phyloP scores from a whole-genome alignment of 92 coral and sea anemone species.

The Zoanthus gigantus region DNA sequence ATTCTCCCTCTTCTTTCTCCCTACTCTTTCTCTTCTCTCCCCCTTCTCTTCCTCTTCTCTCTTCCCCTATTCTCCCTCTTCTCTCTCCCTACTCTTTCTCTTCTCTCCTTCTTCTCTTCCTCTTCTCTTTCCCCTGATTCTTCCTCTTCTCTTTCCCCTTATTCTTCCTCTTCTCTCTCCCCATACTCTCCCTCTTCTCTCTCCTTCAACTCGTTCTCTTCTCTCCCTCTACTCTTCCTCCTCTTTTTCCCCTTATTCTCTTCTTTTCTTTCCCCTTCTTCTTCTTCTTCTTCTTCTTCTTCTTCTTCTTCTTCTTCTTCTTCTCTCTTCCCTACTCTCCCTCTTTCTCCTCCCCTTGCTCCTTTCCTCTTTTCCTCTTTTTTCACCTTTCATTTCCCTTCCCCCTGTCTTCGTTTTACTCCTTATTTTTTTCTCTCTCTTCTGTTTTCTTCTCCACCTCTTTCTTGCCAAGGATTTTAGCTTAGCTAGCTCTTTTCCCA shows the following conservation, averaged over 20 bases:
- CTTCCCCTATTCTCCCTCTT: background rate
- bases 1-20: background rate
- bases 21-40: background rate
- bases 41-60: background rate
- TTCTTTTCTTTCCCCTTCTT: background rate
- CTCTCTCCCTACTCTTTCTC: no score
- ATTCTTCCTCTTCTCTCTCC: background rate
- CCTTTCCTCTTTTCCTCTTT: background rate
- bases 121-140: background rate
- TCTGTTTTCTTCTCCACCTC: background rate
- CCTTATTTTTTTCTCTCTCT: background rate
- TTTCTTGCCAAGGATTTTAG: background rate
- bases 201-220: background rate
- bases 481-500: background rate
- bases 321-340: background rate
- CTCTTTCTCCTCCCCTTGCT: background rate
- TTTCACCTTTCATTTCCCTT: background rate
- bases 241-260: background rate
- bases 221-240: background rate
- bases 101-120: no score
- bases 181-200: background rate
- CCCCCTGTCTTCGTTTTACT: background rate
- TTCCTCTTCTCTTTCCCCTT: no score
- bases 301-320: background rate
- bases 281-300: background rate